These are phyloP conservation scores for Achlya flavicornis DNA, from an alignment of 2,888 invertebrate genomes.

Conservation along the genomic window DNA sequence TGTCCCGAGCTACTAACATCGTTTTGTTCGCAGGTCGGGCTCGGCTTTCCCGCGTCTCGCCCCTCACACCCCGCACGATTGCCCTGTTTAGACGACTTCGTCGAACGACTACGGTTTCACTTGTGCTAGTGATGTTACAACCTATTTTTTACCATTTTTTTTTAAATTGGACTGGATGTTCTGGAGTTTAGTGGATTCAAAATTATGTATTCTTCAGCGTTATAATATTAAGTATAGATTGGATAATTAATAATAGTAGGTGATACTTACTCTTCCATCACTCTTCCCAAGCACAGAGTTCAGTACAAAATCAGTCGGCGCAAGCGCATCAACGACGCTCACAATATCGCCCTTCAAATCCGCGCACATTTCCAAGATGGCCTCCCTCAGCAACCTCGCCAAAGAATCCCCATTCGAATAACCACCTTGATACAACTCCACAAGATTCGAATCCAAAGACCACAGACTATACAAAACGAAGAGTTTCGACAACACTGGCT, in stretches of 20 bases:
- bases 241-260: neutral
- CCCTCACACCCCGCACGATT: no score
- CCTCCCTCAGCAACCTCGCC: slow-evolving; percentile 85
- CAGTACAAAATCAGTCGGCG: slow-evolving; percentile 94
- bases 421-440: slow-evolving; percentile 88
- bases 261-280: slow-evolving; percentile 89
- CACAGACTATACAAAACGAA: slow-evolving; percentile 71
- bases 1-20: no score
- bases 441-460: slow-evolving; percentile 87
- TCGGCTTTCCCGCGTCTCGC: no score
- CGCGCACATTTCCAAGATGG: slow-evolving; percentile 87
- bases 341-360: slow-evolving; percentile 90
- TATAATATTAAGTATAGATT: no score
- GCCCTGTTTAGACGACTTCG: no score
- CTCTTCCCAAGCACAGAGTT: slow-evolving; percentile 93
- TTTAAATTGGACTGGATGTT: no score
- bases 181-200: no score
- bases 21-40: no score
- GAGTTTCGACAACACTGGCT: slow-evolving; percentile 77
- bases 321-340: slow-evolving; percentile 91
- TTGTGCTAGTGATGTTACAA: no score
- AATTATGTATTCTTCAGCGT: no score
- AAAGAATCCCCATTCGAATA: slow-evolving; percentile 81
- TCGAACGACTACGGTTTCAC: no score
- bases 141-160: no score